Evolutionary conservation across 1,140 invertebrate species (phyloP).

Genomic region (Tetragnatha versicolor): DNA sequence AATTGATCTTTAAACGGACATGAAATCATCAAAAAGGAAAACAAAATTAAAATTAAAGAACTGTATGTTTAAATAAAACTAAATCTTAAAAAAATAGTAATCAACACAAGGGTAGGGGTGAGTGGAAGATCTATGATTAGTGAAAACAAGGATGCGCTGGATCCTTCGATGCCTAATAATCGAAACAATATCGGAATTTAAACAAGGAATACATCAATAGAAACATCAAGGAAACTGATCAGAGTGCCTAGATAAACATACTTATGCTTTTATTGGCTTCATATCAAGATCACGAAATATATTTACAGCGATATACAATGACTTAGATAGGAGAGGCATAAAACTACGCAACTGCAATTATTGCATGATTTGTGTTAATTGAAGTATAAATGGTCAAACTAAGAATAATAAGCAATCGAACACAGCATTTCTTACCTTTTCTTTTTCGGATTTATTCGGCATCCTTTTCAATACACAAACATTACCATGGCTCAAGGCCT

Average conservation of each 20-base stretch:
- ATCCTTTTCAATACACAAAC: slow-evolving; percentile 54
- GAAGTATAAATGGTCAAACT: neutral
- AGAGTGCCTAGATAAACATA: too few relatives aligned
- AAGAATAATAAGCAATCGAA: too few relatives aligned
- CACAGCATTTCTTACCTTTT: slow-evolving; percentile 35
- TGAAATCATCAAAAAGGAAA: too few relatives aligned
- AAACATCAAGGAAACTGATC: too few relatives aligned
- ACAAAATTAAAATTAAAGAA: too few relatives aligned
- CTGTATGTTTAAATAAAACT: too few relatives aligned
- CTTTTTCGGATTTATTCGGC: slow-evolving; percentile 56
- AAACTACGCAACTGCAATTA: slow-evolving; percentile 5
- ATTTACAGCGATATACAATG: slow-evolving; percentile 9
- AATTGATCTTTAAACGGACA: too few relatives aligned
- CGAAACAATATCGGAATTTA: too few relatives aligned
- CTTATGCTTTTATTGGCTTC: neutral
- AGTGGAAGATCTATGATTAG: slow-evolving; percentile 4
- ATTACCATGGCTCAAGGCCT: slow-evolving; percentile 56
- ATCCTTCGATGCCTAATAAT: too few relatives aligned
- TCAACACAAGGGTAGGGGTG: too few relatives aligned
- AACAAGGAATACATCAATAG: too few relatives aligned
- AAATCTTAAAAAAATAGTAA: too few relatives aligned
- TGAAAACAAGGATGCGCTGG: slow-evolving; percentile 12
- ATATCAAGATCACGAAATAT: slow-evolving; percentile 22
- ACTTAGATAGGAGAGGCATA: slow-evolving; percentile 20
- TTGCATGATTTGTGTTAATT: neutral